Percentiles rank a stretch among this genome's conserved stretches.
phyloP scores from a whole-genome alignment of 2,113 vertebrate species.

The Ia io region DNA sequence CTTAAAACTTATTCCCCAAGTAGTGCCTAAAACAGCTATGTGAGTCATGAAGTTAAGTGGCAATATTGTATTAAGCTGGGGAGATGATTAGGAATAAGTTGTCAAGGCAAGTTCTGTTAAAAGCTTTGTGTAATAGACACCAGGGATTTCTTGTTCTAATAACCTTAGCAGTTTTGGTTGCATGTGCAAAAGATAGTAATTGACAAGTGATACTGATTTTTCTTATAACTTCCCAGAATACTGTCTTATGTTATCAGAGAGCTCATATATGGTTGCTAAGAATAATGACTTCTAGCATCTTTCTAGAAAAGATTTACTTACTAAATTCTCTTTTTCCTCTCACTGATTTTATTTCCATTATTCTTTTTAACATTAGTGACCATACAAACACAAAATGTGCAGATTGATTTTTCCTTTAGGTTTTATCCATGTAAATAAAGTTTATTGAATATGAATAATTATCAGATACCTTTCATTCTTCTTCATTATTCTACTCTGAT shows the following conservation, averaged over 20 bases:
- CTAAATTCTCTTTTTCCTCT: neutral
- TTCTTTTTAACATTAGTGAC: neutral
- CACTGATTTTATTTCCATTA: neutral
- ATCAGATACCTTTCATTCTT: neutral
- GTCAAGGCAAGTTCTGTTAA: neutral
- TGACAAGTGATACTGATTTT: neutral
- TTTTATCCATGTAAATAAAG: neutral
- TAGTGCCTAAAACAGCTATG: neutral
- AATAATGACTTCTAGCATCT: slow-evolving; percentile 17
- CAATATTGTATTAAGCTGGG: neutral
- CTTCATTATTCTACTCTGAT: neutral
- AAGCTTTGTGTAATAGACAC: neutral
- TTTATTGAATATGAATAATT: neutral
- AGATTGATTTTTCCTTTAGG: neutral
- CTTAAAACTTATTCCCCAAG: neutral
- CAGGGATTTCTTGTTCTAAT: neutral
- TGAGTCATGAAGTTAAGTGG: neutral
- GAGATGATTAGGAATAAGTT: neutral
- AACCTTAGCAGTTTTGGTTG: neutral
- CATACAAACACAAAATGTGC: neutral
- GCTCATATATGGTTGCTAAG: neutral
- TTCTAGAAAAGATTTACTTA: neutral
- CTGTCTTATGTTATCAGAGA: neutral
- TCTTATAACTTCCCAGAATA: neutral
- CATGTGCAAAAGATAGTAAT: neutral